Evolutionary conservation across 2,888 invertebrate species (phyloP).

Genomic region (Syrista parreyssii): DNA sequence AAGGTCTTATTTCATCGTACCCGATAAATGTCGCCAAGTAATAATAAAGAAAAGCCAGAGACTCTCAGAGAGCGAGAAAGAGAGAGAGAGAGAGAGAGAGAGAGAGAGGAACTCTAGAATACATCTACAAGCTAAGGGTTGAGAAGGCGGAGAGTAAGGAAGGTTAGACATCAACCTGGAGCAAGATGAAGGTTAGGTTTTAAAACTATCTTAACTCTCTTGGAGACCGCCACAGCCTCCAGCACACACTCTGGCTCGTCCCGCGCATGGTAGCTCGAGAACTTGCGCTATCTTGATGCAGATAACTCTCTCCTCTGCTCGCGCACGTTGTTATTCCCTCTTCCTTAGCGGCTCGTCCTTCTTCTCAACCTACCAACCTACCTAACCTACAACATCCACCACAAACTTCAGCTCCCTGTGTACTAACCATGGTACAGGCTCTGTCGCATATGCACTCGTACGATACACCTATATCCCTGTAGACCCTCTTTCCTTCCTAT

Average conservation of each 20-base stretch:
- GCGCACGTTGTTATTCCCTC: constrained; percentile 7
- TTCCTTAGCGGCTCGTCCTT: constrained; percentile 15
- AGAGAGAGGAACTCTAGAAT: constrained; percentile 16
- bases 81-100: constrained; percentile 8
- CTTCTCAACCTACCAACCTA: background rate
- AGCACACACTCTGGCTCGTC: constrained; percentile 6
- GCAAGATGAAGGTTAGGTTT: background rate
- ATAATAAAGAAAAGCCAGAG: constrained; percentile 19
- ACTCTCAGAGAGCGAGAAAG: background rate
- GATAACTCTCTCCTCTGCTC: constrained; percentile 30
- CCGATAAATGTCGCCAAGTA: constrained; percentile 23
- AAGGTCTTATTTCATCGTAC: constrained; percentile 23
- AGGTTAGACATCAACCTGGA: background rate
- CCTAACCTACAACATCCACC: background rate
- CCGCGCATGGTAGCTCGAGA: constrained; percentile 20
- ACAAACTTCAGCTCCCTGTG: background rate
- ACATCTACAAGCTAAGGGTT: constrained; percentile 14
- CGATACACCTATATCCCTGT: background rate
- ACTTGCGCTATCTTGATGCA: constrained; percentile 40
- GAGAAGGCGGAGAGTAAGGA: background rate
- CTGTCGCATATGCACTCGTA: background rate
- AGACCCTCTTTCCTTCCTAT: constrained; percentile 20
- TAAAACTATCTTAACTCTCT: constrained; percentile 9
- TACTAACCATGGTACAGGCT: background rate
- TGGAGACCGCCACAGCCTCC: constrained; percentile 1